A percentile compares a stretch with the other conserved stretches of the same genome.
Evolutionary conservation across 2,888 invertebrate genomes (phyloP).

Genomic region (Acronicta psi): DNA sequence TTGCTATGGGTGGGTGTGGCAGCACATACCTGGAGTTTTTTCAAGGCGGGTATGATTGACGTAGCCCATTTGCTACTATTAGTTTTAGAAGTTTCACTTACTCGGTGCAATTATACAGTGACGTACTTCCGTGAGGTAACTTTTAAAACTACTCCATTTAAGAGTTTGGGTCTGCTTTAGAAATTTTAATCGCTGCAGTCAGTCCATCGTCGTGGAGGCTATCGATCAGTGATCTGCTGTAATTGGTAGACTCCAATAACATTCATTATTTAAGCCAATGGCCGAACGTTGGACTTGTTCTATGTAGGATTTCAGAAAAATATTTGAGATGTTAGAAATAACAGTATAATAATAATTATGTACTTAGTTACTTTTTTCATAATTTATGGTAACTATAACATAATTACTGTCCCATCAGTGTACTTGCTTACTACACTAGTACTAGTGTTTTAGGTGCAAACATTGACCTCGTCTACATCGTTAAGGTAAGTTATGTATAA

Average conservation of each 20-base stretch:
- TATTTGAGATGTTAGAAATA: no score
- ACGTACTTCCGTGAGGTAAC: constrained; percentile 15
- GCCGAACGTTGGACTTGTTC: constrained; percentile 5
- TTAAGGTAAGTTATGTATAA: constrained; percentile 42
- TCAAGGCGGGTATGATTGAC: constrained; percentile 60
- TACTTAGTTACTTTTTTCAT: no score
- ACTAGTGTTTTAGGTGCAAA: constrained; percentile 9
- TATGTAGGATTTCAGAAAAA: no score
- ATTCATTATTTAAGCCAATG: constrained; percentile 26
- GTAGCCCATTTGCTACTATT: constrained; percentile 40
- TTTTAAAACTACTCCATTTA: constrained; percentile 19
- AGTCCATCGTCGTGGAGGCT: constrained; percentile 20
- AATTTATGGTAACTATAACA: no score
- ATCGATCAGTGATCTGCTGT: constrained; percentile 37
- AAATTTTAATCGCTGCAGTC: constrained; percentile 41
- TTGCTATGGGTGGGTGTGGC: constrained; percentile 80
- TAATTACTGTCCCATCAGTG: no score
- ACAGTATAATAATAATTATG: no score
- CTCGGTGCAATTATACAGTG: constrained; percentile 21
- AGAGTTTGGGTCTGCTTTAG: constrained; percentile 20
- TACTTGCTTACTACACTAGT: no score
- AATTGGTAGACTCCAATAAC: constrained; percentile 24
- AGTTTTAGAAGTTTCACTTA: constrained; percentile 30
- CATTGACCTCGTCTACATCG: constrained; percentile 22
- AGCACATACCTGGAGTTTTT: constrained; percentile 54